phyloP scores from a whole-genome alignment of 2,888 invertebrate genomes.

The Drosophila birchii region DNA sequence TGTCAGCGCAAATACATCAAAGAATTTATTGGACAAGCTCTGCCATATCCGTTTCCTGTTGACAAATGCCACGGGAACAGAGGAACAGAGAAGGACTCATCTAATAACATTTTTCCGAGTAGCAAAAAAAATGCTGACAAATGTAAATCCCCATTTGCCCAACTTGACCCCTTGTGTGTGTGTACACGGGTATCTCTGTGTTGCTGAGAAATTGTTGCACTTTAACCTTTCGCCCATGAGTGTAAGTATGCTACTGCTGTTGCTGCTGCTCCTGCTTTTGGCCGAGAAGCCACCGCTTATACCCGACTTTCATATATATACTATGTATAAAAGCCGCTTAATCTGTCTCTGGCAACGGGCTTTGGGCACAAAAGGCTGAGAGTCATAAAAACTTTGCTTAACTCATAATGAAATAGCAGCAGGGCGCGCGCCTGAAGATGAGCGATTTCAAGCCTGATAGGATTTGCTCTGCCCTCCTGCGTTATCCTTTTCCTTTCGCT shows the following conservation, averaged over 20 bases:
- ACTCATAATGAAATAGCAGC: constrained; percentile 47
- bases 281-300: constrained; percentile 8
- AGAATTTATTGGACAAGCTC: constrained; percentile 63
- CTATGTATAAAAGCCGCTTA: constrained; percentile 18
- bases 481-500: neutral
- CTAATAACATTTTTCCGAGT: constrained; percentile 30
- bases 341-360: constrained; percentile 35
- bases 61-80: constrained; percentile 43
- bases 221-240: constrained; percentile 43
- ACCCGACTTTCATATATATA: neutral
- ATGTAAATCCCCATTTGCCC: constrained; percentile 35
- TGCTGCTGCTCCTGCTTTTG: neutral
- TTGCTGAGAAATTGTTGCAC: constrained; percentile 28
- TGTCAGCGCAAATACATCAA: constrained; percentile 62
- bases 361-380: constrained; percentile 16
- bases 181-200: constrained; percentile 6
- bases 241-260: constrained; percentile 6
- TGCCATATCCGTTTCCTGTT: constrained; percentile 52
- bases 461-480: constrained; percentile 8
- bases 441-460: constrained; percentile 31
- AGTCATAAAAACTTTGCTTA: constrained; percentile 40
- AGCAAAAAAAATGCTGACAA: constrained; percentile 37
- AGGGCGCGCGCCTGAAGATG: constrained; percentile 27
- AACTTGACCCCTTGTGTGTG: constrained; percentile 14
- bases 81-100: constrained; percentile 29